Evolutionary conservation across 2,888 invertebrate genomes (phyloP), one percentile per base, ranked within the genome.

Genomic region (Lacanobia wlatinum): DNA sequence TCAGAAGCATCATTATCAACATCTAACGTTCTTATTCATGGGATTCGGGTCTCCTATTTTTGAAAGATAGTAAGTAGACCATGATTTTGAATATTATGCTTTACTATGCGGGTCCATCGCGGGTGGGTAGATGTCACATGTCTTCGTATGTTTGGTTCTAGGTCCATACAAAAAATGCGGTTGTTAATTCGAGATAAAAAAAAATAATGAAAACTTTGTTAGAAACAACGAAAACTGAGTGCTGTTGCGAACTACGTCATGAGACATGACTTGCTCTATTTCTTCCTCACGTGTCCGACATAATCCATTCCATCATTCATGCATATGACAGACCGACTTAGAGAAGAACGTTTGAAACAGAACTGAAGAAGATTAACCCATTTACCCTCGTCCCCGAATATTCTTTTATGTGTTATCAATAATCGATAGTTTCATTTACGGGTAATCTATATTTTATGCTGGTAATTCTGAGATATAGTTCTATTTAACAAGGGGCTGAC

Each of bases 391-490:
- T 46, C 18, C n/a, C 62, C 18, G 18, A 65, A 66, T 65, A 65
- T 80, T 65, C 1, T 66, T 60, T 63, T 62, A 28, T 43, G 38
- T 53, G 56, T 21, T 61, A 28, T 60, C 72, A 59, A 50, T 73
- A 60, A 76, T 75, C 81, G 62, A 59, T 69, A 58, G 46, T 62
- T 52, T 81, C 40, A 23, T 21, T 65, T 53, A 23, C 18, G 21
- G 18, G 46, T 61, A 55, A 63, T 58, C 21, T 50, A 50, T 55
- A 68, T 71, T 64, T 66, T 50, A 67, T 67, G 12, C 34, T 21
- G 40, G 40, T 62, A 75, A 63, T 62, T 80, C 50, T 46, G 9
- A 21, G 28, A 28, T 38, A 68, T 55, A 62, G 34, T 65, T 73
- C 18, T 40, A 5, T 46, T 28, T 59, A 40, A 60, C 18, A 56